Base-by-base conservation (phyloP, 2,797 vertebrate genomes). In the Hipposideros larvatus region DNA sequence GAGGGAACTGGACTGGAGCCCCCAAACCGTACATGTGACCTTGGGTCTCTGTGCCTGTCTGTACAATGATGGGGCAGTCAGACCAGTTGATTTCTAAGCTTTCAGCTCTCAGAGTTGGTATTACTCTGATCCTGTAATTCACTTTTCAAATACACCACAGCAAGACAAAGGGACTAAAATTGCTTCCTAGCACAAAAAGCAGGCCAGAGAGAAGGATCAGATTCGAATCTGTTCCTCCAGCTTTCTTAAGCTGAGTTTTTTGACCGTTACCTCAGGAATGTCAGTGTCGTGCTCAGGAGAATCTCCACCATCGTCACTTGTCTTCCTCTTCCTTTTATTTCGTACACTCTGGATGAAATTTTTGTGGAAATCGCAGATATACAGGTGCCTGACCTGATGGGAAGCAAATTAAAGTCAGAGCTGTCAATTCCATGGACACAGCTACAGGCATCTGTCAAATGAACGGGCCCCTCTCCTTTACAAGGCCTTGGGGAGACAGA, bases 301-400 rank as follows among this genome's bases (percentile, higher is more conserved):
- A 90, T 99, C 99, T n/a, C 99, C 99, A 0, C 99, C 99, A 19
- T 99, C 99, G 22, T 99, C 99, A 0, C 99, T 99, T 0, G 99
- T 99, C 99, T 99, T 99, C 97, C 99, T 99, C 99, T 99, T 99
- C 95, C 99, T 99, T 98, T 99, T 99, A 98, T 99, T 99, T 95
- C 99, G 99, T 82, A 99, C 99, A 2, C 99, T 99, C 96, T 99
- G 99, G 97, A 99, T 99, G 98, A 99, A 99, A 97, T 99, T 99
- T 99, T 99, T 99, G 96, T 99, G 99, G 98, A 99, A 99, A 98
- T 99, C 99, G 10, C 99, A 99, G 97, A 99, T 99, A 97, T 99
- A 99, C 71, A 99, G 98, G 96, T 99, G 99, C 83, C 99, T 99
- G 83, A 99, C 99, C 99, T 99, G 86, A 9, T 89, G 91, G 87